Base-by-base conservation (phyloP, 2,888 invertebrate species). In the Hipparchia sbordonii region DNA sequence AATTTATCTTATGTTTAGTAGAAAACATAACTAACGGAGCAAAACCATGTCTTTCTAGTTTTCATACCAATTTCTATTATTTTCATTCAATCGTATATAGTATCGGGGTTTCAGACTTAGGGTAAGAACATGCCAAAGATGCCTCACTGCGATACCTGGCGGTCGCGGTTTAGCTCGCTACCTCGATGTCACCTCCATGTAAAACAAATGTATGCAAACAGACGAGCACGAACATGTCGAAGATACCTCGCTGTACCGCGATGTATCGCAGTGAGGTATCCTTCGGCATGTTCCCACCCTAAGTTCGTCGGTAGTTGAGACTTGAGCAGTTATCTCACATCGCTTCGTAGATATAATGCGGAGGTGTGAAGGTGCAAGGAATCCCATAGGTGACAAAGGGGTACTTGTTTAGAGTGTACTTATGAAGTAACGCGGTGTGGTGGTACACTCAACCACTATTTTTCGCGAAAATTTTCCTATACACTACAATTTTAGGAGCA, bases 341-440 rank as follows among this genome's bases (percentile, higher is more conserved):
- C 39, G 33, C 59, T 1, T 39, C 59, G 39, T 60, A 60, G 39
- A 33, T 71, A 69, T 69, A 65, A 52, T 65, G 62, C 70, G 59
- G 57, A 74, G 72, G 72, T 70, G 72, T 72, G 70, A 63, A 62
- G 59, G 6, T 39, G 59, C 60, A 65, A 74, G 73, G 67, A 71
- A 71, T 71, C 73, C 73, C 70, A 70, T 67, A 67, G 63, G 62
- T 72, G 72, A 74, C 74, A 74, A 74, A 72, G 39, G 74, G 62
- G 74, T 52, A 59, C 70, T 74, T 72, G 74, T 72, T 67, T 72
- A 70, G 67, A 74, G 74, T 69, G 74, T 61, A 67, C 74, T 72
- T 72, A 70, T 67, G 61, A 63, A 63, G 68, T 59, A 70, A 67
- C 72, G 72, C 70, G 59, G 70, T 70, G 74, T 72, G 62, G 70